Evolutionary conservation across 1,140 invertebrate species (phyloP).

Genomic region (Lepidurus packardi): DNA sequence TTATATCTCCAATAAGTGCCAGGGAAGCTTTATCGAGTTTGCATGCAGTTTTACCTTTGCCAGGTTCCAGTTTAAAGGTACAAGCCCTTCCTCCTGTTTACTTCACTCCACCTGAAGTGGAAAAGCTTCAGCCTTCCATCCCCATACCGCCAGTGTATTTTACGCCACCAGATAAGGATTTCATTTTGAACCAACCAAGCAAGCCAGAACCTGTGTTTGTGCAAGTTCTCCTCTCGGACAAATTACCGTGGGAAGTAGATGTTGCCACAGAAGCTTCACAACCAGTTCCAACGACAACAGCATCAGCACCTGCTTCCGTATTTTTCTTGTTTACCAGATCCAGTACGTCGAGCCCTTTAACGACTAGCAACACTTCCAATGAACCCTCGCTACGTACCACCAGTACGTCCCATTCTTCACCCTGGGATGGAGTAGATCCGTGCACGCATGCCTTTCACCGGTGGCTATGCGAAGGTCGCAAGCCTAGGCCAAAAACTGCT

Average conservation of each 20-base stretch:
- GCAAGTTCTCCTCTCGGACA: neutral
- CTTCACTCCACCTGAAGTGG: neutral
- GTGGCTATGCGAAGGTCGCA: constrained; percentile 24
- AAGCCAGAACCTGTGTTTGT: neutral
- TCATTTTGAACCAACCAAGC: neutral
- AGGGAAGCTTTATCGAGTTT: neutral
- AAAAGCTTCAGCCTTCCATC: neutral
- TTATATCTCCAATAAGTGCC: neutral
- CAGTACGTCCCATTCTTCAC: neutral
- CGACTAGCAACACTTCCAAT: neutral
- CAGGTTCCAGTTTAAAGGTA: neutral
- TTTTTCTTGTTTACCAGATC: neutral
- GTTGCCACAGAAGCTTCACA: neutral
- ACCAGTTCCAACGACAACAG: neutral
- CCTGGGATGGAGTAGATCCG: constrained; percentile 25
- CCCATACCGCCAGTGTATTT: neutral
- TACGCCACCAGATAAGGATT: neutral
- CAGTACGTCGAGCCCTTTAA: neutral
- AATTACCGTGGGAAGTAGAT: neutral
- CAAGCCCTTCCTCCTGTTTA: neutral
- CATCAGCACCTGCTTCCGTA: neutral
- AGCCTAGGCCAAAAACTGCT: neutral
- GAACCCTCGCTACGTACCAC: neutral
- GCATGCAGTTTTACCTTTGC: neutral
- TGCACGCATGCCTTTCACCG: constrained; percentile 30